Evolutionary conservation across 2,797 vertebrate species (phyloP).

Genomic region (Dendrocincla fuliginosa): DNA sequence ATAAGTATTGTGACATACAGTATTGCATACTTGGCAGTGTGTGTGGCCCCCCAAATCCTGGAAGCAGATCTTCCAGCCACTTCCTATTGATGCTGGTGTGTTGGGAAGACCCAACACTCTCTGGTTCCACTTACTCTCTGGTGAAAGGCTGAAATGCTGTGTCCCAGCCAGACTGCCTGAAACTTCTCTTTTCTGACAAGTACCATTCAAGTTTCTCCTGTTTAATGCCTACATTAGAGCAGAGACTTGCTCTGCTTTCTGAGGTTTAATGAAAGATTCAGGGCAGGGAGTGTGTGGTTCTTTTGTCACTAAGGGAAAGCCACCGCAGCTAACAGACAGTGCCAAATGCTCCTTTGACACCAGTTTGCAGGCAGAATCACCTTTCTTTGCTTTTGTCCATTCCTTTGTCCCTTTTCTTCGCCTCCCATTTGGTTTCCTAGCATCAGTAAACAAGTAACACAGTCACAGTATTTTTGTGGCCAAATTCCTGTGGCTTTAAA

Average conservation of each 20-base stretch:
- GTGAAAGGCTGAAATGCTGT: not conserved
- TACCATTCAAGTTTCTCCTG: not conserved
- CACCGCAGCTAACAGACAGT: not conserved
- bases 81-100: not conserved
- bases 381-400: not conserved
- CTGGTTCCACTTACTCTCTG: no score
- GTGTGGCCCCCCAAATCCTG: not conserved
- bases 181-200: not conserved
- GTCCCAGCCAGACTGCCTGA: not conserved
- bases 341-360: not conserved
- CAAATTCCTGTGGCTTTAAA: not conserved
- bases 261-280: not conserved
- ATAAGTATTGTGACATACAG: not conserved
- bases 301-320: not conserved
- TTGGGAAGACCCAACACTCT: not conserved
- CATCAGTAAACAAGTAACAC: not conserved
- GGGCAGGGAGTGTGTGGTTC: not conserved
- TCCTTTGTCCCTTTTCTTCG: not conserved
- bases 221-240: not conserved
- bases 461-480: not conserved
- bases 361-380: not conserved
- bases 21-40: no score
- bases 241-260: not conserved
- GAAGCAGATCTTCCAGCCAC: not conserved
- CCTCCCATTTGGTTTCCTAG: not conserved